Percentiles rank a stretch among this genome's conserved stretches.
Conservation (phyloP, 1,140 invertebrate species). For the Pseudomyrmex flavicornis region DNA sequence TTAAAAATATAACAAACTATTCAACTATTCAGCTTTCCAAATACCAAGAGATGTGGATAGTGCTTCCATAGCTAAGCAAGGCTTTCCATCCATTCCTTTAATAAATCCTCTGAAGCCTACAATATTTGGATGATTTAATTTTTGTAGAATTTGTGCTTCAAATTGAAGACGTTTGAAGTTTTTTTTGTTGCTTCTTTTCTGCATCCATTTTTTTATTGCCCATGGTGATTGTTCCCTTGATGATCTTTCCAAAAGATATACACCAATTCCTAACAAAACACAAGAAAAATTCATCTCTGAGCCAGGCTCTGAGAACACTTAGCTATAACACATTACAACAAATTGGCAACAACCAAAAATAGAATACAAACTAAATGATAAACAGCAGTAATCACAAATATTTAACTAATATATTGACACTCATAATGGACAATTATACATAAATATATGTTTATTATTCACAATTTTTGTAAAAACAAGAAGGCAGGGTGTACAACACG, state of each 20-base stretch:
- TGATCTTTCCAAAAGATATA: constrained; percentile 91
- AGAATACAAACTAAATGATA: too few species aligned
- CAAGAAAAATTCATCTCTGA: constrained; percentile 61
- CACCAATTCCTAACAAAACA: constrained; percentile 88
- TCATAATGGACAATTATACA: too few species aligned
- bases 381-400: too few species aligned
- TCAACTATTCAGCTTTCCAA: neutral
- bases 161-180: constrained; percentile 87
- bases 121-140: constrained; percentile 93
- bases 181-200: constrained; percentile 74
- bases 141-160: constrained; percentile 90
- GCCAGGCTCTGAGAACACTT: too few species aligned
- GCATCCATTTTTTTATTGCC: constrained; percentile 91
- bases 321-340: too few species aligned
- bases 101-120: constrained; percentile 92
- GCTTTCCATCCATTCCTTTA: constrained; percentile 87
- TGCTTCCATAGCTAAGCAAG: constrained; percentile 90
- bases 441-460: neutral
- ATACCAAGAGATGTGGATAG: constrained; percentile 87
- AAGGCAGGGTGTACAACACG: neutral
- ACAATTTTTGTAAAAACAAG: neutral
- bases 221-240: constrained; percentile 90
- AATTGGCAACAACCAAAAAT: too few species aligned
- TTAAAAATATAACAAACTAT: neutral
- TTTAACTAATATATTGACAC: too few species aligned